A percentile compares a stretch with the other conserved stretches of the same genome.
phyloP scores from a whole-genome alignment of 2,888 invertebrate genomes.

The Eulithis prunata region DNA sequence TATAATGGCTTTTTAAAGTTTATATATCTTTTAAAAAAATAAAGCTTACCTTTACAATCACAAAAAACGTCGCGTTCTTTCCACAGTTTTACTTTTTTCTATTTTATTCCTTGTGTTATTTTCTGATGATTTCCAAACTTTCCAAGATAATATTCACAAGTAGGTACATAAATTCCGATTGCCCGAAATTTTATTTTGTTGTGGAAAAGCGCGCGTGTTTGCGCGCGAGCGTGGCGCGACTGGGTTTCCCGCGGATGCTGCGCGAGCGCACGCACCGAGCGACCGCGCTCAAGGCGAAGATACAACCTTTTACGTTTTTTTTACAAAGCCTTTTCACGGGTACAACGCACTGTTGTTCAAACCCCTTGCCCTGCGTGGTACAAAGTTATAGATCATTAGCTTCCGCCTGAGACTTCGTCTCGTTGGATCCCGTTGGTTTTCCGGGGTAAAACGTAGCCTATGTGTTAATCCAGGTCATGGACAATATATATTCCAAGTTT shows the following conservation, averaged over 20 bases:
- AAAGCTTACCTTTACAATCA: conserved; percentile 7
- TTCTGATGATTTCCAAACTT: not conserved
- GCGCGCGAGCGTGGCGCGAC: conserved; percentile 60
- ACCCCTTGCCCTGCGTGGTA: no score
- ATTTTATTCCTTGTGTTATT: not conserved
- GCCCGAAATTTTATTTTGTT: conserved; percentile 24
- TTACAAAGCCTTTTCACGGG: no score
- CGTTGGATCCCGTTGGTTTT: no score
- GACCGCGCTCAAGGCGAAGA: conserved; percentile 42
- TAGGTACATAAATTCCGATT: not conserved
- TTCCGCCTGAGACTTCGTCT: no score
- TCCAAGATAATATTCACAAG: no score
- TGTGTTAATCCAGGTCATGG: no score
- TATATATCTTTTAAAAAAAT: no score
- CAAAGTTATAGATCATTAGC: no score
- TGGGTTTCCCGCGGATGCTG: conserved; percentile 47
- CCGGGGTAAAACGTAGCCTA: no score
- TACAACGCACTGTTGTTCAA: no score
- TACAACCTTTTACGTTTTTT: conserved; percentile 21
- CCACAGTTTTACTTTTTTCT: no score
- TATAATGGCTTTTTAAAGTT: not conserved
- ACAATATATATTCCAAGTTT: no score
- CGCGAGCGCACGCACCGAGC: conserved; percentile 37
- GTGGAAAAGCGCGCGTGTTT: conserved; percentile 52
- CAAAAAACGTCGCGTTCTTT: not conserved